Conservation (phyloP, 1,140 invertebrate species). For the Drosophila paulistorum region DNA sequence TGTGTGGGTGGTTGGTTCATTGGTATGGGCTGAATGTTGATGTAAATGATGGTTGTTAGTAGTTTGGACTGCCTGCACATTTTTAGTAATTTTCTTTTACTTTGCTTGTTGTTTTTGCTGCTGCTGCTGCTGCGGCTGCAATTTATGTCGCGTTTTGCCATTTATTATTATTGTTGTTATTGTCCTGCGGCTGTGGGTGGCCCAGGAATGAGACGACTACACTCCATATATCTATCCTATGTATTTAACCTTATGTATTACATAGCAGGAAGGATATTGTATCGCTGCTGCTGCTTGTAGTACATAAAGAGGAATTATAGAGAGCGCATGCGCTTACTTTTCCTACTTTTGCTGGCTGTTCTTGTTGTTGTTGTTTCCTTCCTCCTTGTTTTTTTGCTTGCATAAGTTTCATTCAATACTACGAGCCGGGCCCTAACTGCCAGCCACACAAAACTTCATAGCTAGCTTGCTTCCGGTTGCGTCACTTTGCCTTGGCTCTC, state of each 20-base stretch:
- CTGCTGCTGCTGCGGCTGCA: slow-evolving; percentile 28
- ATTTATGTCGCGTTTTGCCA: slow-evolving; percentile 48
- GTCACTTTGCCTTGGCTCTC: slow-evolving; percentile 56
- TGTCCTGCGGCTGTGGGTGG: slow-evolving; percentile 71
- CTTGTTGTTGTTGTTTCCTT: background rate
- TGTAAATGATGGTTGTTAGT: slow-evolving; percentile 34
- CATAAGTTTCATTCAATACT: slow-evolving; percentile 76
- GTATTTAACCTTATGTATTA: slow-evolving; percentile 10
- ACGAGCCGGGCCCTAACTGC: slow-evolving; percentile 44
- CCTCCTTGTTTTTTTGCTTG: slow-evolving; percentile 13
- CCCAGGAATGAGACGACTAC: slow-evolving; percentile 38
- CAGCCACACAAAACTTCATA: background rate
- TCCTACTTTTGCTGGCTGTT: slow-evolving; percentile 5
- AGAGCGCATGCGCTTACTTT: slow-evolving; percentile 39
- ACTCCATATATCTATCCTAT: slow-evolving; percentile 18
- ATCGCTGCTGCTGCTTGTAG: slow-evolving; percentile 5
- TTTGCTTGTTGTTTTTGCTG: slow-evolving; percentile 37
- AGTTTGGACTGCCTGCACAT: slow-evolving; percentile 41
- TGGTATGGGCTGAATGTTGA: background rate
- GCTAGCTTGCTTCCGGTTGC: slow-evolving; percentile 67
- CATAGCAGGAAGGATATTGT: background rate
- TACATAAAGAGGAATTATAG: slow-evolving; percentile 44
- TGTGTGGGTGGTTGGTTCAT: background rate
- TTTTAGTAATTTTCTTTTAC: slow-evolving; percentile 46
- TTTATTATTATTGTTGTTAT: slow-evolving; percentile 41